A percentile compares a stretch with the other conserved stretches of the same genome.
phyloP scores from a whole-genome alignment of 2,797 vertebrate species.

The Lepidocolaptes lacrymiger region DNA sequence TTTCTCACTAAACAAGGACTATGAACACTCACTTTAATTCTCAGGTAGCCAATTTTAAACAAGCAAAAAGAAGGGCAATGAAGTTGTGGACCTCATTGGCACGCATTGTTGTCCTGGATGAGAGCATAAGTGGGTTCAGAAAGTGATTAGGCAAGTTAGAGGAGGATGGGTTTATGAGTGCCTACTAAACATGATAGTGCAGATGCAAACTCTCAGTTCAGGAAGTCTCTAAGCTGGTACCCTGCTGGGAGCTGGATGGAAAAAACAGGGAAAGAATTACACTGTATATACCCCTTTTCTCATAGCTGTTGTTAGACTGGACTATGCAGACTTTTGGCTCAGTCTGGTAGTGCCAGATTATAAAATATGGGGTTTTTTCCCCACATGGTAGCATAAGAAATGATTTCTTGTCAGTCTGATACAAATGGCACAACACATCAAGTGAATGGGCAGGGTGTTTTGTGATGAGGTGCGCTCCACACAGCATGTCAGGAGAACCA shows the following conservation, averaged over 20 bases:
- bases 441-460: background rate
- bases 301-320: background rate
- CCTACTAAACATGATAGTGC: background rate
- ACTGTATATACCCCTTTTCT: background rate
- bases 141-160: background rate
- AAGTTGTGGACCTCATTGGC: background rate
- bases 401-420: background rate
- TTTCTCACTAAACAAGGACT: background rate
- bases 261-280: background rate
- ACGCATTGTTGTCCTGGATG: background rate
- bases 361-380: background rate
- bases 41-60: background rate
- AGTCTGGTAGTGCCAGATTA: background rate
- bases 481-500: background rate
- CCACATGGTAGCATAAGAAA: background rate
- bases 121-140: background rate
- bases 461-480: background rate
- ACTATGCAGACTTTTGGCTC: background rate
- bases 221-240: background rate
- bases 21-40: background rate
- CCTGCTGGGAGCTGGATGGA: background rate
- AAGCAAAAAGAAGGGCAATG: background rate
- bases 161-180: background rate
- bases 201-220: background rate
- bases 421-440: background rate